phyloP scores from a whole-genome alignment of 2,113 vertebrate species.

The Galeopterus variegatus region DNA sequence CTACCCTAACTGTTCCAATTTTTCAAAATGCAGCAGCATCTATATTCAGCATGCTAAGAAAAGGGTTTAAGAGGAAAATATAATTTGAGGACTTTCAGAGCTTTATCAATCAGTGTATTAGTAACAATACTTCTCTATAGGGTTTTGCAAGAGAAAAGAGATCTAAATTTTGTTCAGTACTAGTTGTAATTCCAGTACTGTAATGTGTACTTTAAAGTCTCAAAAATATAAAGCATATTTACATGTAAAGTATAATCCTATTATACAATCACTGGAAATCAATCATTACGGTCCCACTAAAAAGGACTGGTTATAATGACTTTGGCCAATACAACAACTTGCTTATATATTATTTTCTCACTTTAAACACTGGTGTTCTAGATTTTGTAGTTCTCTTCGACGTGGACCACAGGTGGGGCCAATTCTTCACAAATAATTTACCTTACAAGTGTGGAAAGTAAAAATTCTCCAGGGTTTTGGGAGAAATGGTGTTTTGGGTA shows the following conservation, averaged over 20 bases:
- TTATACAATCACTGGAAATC: not conserved
- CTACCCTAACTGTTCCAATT: not conserved
- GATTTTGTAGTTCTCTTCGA: not conserved
- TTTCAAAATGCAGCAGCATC: not conserved
- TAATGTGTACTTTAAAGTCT: not conserved
- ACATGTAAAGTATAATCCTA: constrained; percentile 4
- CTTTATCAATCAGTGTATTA: not conserved
- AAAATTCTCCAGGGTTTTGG: not conserved
- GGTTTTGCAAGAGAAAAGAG: constrained; percentile 21
- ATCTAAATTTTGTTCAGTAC: not conserved
- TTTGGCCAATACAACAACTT: not conserved
- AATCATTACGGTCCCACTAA: not conserved
- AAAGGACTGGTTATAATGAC: not conserved
- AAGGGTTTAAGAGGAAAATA: constrained; percentile 9
- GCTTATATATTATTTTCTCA: constrained; percentile 16
- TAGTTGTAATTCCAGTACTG: not conserved
- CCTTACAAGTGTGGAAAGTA: not conserved
- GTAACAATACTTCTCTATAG: not conserved
- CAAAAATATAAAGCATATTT: constrained; percentile 42
- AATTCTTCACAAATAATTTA: constrained; percentile 33
- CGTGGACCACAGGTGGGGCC: not conserved
- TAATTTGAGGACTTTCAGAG: constrained; percentile 3
- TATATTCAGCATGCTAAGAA: not conserved
- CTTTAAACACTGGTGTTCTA: not conserved
- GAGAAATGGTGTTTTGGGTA: constrained; percentile 8